Evolutionary conservation across 2,113 vertebrate species (phyloP).

Genomic region (Bos taurus): DNA sequence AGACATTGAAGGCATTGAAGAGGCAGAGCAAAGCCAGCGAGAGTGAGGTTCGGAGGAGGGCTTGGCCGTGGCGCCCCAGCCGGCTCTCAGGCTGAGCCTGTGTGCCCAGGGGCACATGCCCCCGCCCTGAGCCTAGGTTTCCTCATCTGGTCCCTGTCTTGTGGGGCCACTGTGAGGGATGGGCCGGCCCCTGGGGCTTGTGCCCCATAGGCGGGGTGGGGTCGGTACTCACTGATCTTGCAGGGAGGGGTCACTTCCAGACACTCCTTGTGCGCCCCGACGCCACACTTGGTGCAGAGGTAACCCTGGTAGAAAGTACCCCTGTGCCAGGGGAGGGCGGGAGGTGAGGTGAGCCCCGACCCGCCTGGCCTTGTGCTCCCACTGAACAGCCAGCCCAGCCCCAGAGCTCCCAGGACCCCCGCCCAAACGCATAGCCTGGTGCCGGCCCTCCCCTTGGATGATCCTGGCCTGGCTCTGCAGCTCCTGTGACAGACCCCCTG

Average conservation of each 20-base stretch:
- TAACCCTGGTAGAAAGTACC: constrained; percentile 99
- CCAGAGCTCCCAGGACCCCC: background rate
- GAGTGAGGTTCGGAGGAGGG: accelerated
- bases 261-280: constrained; percentile 97
- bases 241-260: constrained; percentile 95
- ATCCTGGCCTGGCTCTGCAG: accelerated
- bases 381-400: accelerated
- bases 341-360: background rate
- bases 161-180: accelerated
- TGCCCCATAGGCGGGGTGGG: accelerated
- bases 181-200: accelerated
- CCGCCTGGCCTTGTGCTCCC: accelerated
- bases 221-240: constrained; percentile 89
- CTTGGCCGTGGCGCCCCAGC: background rate
- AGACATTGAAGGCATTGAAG: background rate
- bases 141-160: background rate
- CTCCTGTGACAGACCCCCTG: accelerated
- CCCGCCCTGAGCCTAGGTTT: background rate
- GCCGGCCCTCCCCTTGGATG: accelerated
- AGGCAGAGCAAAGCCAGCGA: background rate
- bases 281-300: constrained; percentile 92
- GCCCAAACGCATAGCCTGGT: accelerated
- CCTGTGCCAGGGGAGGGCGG: constrained; percentile 63
- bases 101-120: too few species aligned
- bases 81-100: accelerated